These are phyloP conservation scores for Peromyscus melanophrys DNA, from an alignment of 2,797 vertebrate genomes.

Conservation along the genomic window DNA sequence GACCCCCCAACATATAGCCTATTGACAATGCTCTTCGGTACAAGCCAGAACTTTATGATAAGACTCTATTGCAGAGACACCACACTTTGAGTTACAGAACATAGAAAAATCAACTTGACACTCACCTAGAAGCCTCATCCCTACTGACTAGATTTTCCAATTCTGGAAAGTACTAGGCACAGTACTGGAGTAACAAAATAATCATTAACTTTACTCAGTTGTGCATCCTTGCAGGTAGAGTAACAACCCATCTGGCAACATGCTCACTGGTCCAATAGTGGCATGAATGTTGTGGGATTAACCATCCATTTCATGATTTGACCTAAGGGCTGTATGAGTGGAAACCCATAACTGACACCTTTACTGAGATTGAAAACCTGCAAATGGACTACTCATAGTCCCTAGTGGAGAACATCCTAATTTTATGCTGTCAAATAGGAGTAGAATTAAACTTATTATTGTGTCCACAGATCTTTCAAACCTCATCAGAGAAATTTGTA, in stretches of 20 bases:
- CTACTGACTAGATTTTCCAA: not conserved
- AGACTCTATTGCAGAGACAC: not conserved
- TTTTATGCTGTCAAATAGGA: not conserved
- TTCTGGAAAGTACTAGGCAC: not conserved
- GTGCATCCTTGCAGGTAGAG: not conserved
- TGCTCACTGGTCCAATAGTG: not conserved
- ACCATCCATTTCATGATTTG: not conserved
- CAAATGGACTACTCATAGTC: not conserved
- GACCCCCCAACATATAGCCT: not conserved
- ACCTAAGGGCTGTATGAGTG: not conserved
- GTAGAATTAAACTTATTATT: not conserved
- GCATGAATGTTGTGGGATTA: not conserved
- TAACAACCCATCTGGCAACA: not conserved
- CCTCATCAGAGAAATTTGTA: not conserved
- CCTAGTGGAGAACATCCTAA: not conserved
- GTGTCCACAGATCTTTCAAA: not conserved
- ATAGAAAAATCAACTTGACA: not conserved
- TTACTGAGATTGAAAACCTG: not conserved
- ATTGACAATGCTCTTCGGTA: not conserved
- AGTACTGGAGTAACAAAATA: not conserved
- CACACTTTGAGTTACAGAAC: not conserved
- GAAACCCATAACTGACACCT: not conserved
- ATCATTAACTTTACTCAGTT: not conserved
- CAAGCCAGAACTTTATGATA: not conserved
- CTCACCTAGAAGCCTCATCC: not conserved